Conservation (phyloP, 2,888 invertebrate species). For the Dilophus febrilis region DNA sequence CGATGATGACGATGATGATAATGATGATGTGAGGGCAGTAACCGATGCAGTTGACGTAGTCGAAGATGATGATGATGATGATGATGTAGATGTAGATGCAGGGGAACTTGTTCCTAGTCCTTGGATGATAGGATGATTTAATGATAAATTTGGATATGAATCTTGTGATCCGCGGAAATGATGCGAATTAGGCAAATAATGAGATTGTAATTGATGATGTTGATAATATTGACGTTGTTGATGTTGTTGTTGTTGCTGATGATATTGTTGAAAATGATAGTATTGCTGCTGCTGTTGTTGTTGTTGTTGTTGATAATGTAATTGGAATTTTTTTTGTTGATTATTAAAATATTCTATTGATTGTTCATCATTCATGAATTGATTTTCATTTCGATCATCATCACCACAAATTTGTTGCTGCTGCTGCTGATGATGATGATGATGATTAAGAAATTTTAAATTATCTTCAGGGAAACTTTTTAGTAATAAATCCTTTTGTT, state of each 20-base stretch:
- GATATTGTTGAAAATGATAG: no score
- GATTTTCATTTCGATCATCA: no score
- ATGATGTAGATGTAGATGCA: slow-evolving; percentile 14
- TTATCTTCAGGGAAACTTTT: no score
- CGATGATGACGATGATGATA: slow-evolving; percentile 16
- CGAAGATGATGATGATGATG: slow-evolving; percentile 14
- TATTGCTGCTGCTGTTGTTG: no score
- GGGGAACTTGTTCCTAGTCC: slow-evolving; percentile 12
- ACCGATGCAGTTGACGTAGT: not conserved
- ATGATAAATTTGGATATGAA: not conserved
- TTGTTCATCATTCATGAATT: no score
- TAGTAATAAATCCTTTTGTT: no score
- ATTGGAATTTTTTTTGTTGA: no score
- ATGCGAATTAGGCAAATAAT: not conserved
- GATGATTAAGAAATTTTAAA: no score
- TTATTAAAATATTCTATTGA: no score
- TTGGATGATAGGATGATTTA: not conserved
- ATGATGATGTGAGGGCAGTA: slow-evolving; percentile 11
- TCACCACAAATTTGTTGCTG: no score
- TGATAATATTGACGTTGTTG: not conserved
- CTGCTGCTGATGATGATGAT: no score
- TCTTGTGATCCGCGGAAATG: not conserved
- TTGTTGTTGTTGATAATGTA: no score
- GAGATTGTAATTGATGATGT: not conserved
- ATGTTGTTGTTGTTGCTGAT: slow-evolving; percentile 26